Conservation (phyloP, 2,888 invertebrate genomes). For the Liodrosophila aerea region DNA sequence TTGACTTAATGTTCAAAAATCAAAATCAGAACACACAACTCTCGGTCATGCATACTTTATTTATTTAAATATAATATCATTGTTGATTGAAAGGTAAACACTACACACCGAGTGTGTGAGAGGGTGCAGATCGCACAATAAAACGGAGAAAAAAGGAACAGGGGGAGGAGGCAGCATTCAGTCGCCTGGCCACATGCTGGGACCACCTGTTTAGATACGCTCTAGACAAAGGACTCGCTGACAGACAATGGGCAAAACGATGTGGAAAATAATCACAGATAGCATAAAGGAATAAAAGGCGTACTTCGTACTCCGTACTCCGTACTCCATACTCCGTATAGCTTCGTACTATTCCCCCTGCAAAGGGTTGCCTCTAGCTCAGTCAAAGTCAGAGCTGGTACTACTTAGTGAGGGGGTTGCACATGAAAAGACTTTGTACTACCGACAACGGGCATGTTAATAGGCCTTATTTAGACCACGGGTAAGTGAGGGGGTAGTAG, state of each 20-base stretch:
- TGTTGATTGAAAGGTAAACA: conserved; percentile 75
- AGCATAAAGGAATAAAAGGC: conserved; percentile 70
- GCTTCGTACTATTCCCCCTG: neutral
- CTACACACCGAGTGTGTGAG: conserved; percentile 20
- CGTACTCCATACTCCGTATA: neutral
- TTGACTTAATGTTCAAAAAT: conserved; percentile 48
- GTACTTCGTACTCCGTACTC: conserved; percentile 8
- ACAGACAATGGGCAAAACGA: conserved; percentile 67
- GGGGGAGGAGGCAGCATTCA: conserved; percentile 45
- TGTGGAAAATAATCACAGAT: conserved; percentile 77
- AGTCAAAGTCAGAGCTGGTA: conserved; percentile 13
- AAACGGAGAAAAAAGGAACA: conserved; percentile 26
- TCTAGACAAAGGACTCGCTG: conserved; percentile 44
- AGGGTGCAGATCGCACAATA: neutral
- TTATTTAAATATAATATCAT: conserved; percentile 53
- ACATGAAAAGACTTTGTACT: conserved; percentile 53
- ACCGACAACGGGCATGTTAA: conserved; percentile 55
- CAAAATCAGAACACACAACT: conserved; percentile 21
- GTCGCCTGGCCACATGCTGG: conserved; percentile 65
- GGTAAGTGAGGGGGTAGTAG: neutral
- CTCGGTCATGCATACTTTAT: conserved; percentile 39
- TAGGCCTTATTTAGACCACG: conserved; percentile 69
- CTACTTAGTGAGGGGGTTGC: conserved; percentile 35
- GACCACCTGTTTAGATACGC: conserved; percentile 76
- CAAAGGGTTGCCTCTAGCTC: conserved; percentile 36